A percentile compares a stretch with the other conserved stretches of the same genome.
phyloP scores from a whole-genome alignment of 1,140 invertebrate species.

The Drosophila busckii region DNA sequence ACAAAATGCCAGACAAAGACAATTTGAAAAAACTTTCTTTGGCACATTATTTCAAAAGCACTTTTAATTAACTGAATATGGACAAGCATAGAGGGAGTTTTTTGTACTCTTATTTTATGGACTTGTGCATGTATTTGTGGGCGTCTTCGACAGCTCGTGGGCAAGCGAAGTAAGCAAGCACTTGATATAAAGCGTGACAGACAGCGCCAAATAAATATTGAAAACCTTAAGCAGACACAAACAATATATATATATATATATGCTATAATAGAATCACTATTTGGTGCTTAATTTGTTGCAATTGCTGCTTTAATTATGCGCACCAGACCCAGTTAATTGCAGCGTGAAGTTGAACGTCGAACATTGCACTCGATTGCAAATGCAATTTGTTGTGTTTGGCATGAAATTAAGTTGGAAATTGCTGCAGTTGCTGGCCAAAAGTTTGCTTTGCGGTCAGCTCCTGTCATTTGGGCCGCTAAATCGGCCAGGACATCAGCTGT shows the following conservation, averaged over 20 bases:
- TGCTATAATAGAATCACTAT: background rate
- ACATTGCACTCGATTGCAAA: slow-evolving; percentile 19
- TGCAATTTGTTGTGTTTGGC: slow-evolving; percentile 34
- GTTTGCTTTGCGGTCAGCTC: background rate
- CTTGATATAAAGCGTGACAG: slow-evolving; percentile 37
- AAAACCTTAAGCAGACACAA: slow-evolving; percentile 12
- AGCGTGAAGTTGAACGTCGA: slow-evolving; percentile 40
- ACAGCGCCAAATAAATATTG: slow-evolving; percentile 1
- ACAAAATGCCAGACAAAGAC: slow-evolving; percentile 20
- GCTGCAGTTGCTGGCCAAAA: no score
- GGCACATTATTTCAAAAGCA: slow-evolving; percentile 26
- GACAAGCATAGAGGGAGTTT: slow-evolving; percentile 16
- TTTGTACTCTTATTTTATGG: slow-evolving; percentile 20
- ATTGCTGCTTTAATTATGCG: background rate
- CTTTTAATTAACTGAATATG: slow-evolving; percentile 66
- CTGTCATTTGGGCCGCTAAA: slow-evolving; percentile 8
- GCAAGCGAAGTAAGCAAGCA: slow-evolving; percentile 53
- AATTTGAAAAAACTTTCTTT: slow-evolving; percentile 62
- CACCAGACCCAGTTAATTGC: slow-evolving; percentile 39
- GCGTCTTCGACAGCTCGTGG: slow-evolving; percentile 47
- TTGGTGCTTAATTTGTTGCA: background rate
- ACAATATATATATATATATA: background rate
- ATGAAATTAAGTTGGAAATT: no score
- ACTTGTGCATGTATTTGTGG: slow-evolving; percentile 28
- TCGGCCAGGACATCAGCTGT: background rate